Base-by-base conservation (phyloP, 2,888 invertebrate genomes). In the Amblyjoppa proteus region DNA sequence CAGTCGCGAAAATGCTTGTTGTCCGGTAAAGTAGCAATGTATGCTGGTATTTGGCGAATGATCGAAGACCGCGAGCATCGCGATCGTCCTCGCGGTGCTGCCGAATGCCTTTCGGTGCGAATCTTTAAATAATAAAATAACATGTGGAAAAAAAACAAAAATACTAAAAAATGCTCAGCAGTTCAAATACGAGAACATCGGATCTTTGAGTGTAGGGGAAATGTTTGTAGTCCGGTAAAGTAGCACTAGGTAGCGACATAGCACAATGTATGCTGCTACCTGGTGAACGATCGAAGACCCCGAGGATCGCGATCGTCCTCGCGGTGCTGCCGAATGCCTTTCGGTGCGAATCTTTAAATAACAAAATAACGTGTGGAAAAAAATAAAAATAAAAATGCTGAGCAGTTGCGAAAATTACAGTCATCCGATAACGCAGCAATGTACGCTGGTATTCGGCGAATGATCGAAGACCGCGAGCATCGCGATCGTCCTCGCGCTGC, bases 401-500 rank as follows among this genome's bases (percentile, higher is more conserved):
- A 20, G 20, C 20, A 45, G 45, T 13, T 13, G 20, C 20, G 20
- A 20, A 20, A 20, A 20, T 20, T 20, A 20, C 20, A 20, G 20
- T 20, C 20, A 20, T 20, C 20, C 20, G 20, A 20, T 20, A 20
- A 20, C 20, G 20, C 20, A 20, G 20, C 20, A 38, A 73, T 11
- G 38, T 20, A 28, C 1, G 58, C 11, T 25, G 9, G 3, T 5
- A 5, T 13, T 7, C 28, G 20, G n/a, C 16, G 53, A 71, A 51
- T 53, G 51, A 71, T 70, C 31, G 20, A 70, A 41, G 69, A 41
- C 38, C 7, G 28, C 70, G 73, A 16, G 38, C 51, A 34, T 11
- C 38, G 3, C 38, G 53, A 53, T n/a, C 13, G 34, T 53, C n/a
- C 53, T 53, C 53, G 53, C 13, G 16, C 4, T 20, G n/a, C 5